Evolutionary conservation across 2,888 invertebrate species (phyloP).

Genomic region (Strigamia transsilvanica): DNA sequence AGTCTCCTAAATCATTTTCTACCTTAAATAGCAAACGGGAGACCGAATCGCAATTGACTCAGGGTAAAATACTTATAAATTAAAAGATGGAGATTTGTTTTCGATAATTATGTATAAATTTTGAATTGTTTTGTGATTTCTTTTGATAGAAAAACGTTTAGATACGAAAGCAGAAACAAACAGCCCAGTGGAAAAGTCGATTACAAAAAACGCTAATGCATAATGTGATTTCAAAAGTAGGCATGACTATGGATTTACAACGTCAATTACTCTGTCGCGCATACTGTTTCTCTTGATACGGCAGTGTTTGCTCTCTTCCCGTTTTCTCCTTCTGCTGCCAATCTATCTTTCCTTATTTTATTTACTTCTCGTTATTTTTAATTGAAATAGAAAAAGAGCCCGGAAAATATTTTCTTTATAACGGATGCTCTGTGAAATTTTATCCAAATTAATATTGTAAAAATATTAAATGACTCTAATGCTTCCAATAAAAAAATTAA

Average conservation of each 20-base stretch:
- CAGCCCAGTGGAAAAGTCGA: background rate
- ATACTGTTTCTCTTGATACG: conserved; percentile 24
- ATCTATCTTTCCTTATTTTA: background rate
- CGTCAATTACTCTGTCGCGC: background rate
- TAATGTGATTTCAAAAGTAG: background rate
- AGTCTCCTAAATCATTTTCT: background rate
- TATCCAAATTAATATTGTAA: conserved; percentile 2
- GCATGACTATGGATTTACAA: conserved; percentile 23
- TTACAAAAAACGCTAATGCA: background rate
- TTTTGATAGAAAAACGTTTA: background rate
- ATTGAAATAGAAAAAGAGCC: background rate
- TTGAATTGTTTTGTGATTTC: background rate
- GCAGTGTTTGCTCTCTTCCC: conserved; percentile 30
- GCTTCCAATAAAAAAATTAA: background rate
- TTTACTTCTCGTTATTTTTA: background rate
- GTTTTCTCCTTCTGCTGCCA: conserved; percentile 31
- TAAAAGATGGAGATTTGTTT: background rate
- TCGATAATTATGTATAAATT: background rate
- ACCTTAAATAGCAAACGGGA: conserved; percentile 1
- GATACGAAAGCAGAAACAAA: background rate
- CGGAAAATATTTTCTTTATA: background rate
- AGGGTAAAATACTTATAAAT: background rate
- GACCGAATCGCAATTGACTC: conserved; percentile 2
- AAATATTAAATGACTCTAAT: background rate
- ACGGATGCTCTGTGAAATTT: background rate